Evolutionary conservation across 2,888 invertebrate genomes (phyloP), one percentile per base, ranked within the genome.

Genomic region (Platerodrilus igneus): DNA sequence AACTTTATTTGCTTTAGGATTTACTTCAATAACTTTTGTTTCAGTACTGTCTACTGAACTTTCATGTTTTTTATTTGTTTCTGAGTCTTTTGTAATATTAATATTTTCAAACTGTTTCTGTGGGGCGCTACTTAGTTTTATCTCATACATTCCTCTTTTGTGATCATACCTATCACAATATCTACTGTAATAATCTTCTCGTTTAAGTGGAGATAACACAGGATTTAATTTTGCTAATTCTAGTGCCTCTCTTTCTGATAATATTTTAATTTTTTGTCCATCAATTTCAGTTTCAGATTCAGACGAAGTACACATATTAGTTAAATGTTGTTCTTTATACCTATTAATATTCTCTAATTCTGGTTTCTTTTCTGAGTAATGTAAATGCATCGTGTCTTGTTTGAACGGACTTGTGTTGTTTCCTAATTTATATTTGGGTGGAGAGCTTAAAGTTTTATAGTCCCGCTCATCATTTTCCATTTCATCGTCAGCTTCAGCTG

Each of bases 401-500:
- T 46, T 45, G 11, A 37, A 22, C 3, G 41, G 13, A 33, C 25
- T 37, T 35, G 50, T 56, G 9, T 52, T 47, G 34, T 59, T 58
- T 28, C 50, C 47, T 29, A 56, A 56, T 41, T 60, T 63, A 39
- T 60, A 64, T 50, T 76, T 76, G n/a, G 55, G 50, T 4, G 50
- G 52, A 10, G 47, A 37, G 15, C 37, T 46, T 9, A 66, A 62
- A 35, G 68, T 62, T 36, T 66, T 69, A 28, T 73, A 71, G 22
- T 76, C 75, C 3, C 72, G 66, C 58, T 78, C 78, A 40, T 78
- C 78, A 19, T 76, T 76, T 48, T 79, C 79, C 79, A 79, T 78
- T 59, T 80, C 79, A 59, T 79, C 79, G 54, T 79, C 79, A 15
- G 79, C 79, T 58, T 79, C 79, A 1, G 78, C 78, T 4, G 77